A percentile compares a stretch with the other conserved stretches of the same genome.
phyloP scores from a whole-genome alignment of 1,140 invertebrate species.

The Musca domestica region DNA sequence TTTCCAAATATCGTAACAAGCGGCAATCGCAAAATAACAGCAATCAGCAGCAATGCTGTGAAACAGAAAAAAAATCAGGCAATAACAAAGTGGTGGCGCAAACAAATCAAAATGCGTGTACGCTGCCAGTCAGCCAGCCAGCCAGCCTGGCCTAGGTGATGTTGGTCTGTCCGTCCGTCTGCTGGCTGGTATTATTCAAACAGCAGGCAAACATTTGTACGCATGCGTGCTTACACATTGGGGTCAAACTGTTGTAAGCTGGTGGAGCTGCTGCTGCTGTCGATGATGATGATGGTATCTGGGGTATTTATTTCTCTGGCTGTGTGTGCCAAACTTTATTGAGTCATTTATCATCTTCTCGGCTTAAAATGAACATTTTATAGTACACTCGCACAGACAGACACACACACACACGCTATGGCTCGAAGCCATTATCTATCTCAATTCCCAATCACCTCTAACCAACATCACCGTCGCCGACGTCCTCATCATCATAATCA shows the following conservation, averaged over 20 bases:
- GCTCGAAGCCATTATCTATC: neutral
- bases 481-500: neutral
- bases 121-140: neutral
- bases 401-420: neutral
- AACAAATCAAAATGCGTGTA: slow-evolving; percentile 1
- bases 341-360: slow-evolving; percentile 7
- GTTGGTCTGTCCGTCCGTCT: too few relatives aligned
- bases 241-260: neutral
- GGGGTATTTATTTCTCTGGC: too few relatives aligned
- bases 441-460: neutral
- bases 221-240: slow-evolving; percentile 1
- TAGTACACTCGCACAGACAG: neutral
- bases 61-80: neutral
- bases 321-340: neutral
- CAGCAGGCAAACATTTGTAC: too few relatives aligned
- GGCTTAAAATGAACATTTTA: neutral
- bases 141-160: too few relatives aligned
- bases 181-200: too few relatives aligned
- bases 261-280: too few relatives aligned
- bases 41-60: neutral
- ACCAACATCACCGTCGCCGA: neutral
- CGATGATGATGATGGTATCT: too few relatives aligned
- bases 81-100: neutral
- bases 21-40: too few relatives aligned
- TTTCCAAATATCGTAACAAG: too few relatives aligned